Evolutionary conservation across 2,113 vertebrate species (phyloP).

Genomic region (Oncorhynchus nerka): DNA sequence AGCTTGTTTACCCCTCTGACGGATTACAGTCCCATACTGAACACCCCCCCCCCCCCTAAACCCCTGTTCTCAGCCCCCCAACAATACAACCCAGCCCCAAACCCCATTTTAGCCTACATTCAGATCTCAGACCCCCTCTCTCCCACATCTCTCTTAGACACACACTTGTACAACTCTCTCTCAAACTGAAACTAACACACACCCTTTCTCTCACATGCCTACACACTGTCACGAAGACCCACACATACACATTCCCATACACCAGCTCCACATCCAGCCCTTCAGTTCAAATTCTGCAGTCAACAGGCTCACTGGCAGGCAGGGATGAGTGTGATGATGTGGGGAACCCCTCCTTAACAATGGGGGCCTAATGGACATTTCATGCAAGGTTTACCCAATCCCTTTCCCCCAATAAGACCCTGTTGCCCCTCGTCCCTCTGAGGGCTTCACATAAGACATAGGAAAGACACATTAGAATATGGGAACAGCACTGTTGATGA

Average conservation of each 20-base stretch:
- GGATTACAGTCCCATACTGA: slow-evolving; percentile 65
- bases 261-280: neutral
- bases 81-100: neutral
- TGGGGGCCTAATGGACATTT: slow-evolving; percentile 68
- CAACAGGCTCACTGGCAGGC: slow-evolving; percentile 33
- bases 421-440: slow-evolving; percentile 52
- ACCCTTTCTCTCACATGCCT: neutral
- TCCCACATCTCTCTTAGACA: neutral
- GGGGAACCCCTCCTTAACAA: slow-evolving; percentile 51
- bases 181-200: neutral
- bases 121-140: slow-evolving; percentile 5
- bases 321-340: slow-evolving; percentile 20
- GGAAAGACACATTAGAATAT: neutral
- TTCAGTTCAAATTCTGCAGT: slow-evolving; percentile 21
- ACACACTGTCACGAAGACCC: slow-evolving; percentile 4
- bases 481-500: no score
- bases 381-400: slow-evolving; percentile 70
- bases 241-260: slow-evolving; percentile 7
- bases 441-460: slow-evolving; percentile 1
- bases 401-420: slow-evolving; percentile 66
- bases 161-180: slow-evolving; percentile 3
- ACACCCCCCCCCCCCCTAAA: slow-evolving; percentile 13
- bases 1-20: slow-evolving; percentile 54
- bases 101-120: slow-evolving; percentile 41
- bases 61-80: neutral